Evolutionary conservation across 2,888 invertebrate species (phyloP), one percentile per base, ranked within the genome.

Genomic region (Cryptocephalus moraei): DNA sequence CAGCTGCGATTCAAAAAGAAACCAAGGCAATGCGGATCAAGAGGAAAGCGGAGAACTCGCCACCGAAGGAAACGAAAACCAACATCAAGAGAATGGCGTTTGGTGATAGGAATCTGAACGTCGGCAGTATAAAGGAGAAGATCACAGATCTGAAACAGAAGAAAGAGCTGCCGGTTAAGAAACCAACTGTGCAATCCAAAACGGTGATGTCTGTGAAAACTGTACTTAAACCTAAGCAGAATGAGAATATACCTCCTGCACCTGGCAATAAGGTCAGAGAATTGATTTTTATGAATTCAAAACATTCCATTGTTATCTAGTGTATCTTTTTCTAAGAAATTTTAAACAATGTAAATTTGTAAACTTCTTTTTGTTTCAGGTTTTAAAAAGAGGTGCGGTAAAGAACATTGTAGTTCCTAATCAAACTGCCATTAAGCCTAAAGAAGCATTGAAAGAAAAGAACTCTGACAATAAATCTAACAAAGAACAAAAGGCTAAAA

Each of bases 31-130:
- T 60, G 60, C 69, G 59, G 66, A 76, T 76, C 44, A 91, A 91
- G 68, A 76, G 91, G 63, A 91, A 91, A 77, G 90, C 90, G 1
- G 83, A 84, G 40, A 80, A 79, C 53, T 89, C 88, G 47, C 89
- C 89, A 4, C 63, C 81, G 40, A 88, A 86, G 69, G 83, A 85
- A 64, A 80, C 79, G 56, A 79, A 76, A 44, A 78, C 81, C 4
- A 78, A 81, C 6, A 22, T 6, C 22, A 91, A 90, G 68, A 75
- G 92, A 60, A 85, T 88, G 39, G 92, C 91, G 3, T 80, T 93
- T 63, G 88, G 87, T 51, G 91, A 92, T 68, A 89, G 90, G 44
- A 91, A 90, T 71, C 84, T 81, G 53, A 62, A 63, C 47, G 51
- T 56, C 9, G 58, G 54, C 41, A 49, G 46, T n/a, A 43, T 10